Evolutionary conservation across 92 coral and sea anemone species (phyloP), one percentile per base, ranked within the genome.

Genomic region (Heteractis magnifica): DNA sequence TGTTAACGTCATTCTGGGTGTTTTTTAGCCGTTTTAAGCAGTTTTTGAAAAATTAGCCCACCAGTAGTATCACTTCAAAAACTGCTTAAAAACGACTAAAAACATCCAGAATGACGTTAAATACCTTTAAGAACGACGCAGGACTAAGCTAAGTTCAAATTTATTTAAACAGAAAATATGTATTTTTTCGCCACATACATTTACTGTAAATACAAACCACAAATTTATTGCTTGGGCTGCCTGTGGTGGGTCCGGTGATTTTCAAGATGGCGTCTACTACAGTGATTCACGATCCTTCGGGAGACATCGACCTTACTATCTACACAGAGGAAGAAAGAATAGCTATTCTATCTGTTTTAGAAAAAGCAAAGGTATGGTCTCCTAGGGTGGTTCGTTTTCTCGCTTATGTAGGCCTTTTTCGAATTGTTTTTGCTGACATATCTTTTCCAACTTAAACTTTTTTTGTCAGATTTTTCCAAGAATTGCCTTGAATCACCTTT

Each of bases 301-400:
- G 94, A 65, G 99, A 96, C 65, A 91, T 96, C 49, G 99, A 96
- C 52, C 81, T 96, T 11, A 90, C 92, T 21, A 93, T 93, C 52
- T 92, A 94, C 81, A 94, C 95, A 6, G 99, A 96, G 53, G 92
- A 91, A 78, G 99, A 96, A 81, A 90, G 95, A 83, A 88, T 89
- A 1, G 89, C 92, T 44, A 96, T 96, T 78, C 59, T 95, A 13
- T 87, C 94, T 71, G 99, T 96, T 56, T 90, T 96, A 98, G 92
- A 92, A 62, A 96, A 92, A 77, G 99, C 99, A 51, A 92, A 93
- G 90, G 99, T 96, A 80, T 51, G 82, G 8, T 64, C 79, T 15
- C 5, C 8, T 44, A 55, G 51, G 65, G 75, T 10, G 64, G 60
- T 4, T 49, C 75, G 3, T 71, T 34, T 78, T 20, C 11, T 10